Evolutionary conservation across 2,888 invertebrate genomes (phyloP).

Genomic region (Thysanoteuthis rhombus): DNA sequence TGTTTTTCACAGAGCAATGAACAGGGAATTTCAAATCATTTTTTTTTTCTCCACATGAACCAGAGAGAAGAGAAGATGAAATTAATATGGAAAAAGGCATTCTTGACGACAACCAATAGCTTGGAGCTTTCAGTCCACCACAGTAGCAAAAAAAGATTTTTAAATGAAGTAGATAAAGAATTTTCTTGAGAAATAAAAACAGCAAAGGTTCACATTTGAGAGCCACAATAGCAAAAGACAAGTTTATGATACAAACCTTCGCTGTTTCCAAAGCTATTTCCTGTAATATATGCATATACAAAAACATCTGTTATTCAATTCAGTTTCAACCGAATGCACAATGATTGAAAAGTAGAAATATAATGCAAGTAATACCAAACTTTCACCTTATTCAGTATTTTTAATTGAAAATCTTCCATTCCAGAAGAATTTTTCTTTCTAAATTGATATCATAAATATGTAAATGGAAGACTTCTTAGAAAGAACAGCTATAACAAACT

Average conservation of each 20-base stretch:
- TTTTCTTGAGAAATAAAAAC: not conserved
- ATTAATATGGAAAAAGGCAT: no score
- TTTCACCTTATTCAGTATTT: no score
- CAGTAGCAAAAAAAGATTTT: not conserved
- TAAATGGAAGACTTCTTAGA: no score
- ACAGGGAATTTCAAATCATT: not conserved
- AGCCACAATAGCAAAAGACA: not conserved
- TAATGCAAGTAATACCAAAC: no score
- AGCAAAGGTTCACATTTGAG: not conserved
- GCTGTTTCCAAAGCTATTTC: not conserved
- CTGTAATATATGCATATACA: not conserved
- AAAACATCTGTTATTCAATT: not conserved
- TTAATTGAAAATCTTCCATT: no score
- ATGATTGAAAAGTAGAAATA: no score
- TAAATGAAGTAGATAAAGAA: not conserved
- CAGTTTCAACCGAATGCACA: not conserved
- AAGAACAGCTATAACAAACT: no score
- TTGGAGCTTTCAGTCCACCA: not conserved
- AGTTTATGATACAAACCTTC: not conserved
- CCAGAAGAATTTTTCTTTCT: no score
- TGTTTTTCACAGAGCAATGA: not conserved
- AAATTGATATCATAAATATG: no score
- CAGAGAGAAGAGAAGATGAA: not conserved
- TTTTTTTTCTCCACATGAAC: not conserved
- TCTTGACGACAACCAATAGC: not conserved